Evolutionary conservation across 2,888 invertebrate species (phyloP).

Genomic region (Tipula confusa): DNA sequence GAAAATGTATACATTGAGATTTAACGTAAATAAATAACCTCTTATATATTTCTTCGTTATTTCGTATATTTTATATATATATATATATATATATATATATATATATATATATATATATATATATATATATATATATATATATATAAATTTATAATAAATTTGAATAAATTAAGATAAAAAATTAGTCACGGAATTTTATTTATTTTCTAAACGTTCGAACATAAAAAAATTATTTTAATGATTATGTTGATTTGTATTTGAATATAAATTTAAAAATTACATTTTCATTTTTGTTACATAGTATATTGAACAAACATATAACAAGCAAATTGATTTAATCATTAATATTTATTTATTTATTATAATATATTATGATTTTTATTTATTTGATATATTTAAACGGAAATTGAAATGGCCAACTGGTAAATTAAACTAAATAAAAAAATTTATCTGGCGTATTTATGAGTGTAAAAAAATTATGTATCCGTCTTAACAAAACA

Average conservation of each 20-base stretch:
- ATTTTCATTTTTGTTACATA: neutral
- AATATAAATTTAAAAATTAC: conserved; percentile 25
- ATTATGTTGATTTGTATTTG: conserved; percentile 28
- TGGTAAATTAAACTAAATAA: neutral
- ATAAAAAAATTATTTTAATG: conserved; percentile 34
- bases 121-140: conserved; percentile 8
- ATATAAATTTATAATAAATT: conserved; percentile 30
- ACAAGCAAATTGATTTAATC: conserved; percentile 12
- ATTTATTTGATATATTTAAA: neutral
- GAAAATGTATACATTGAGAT: conserved; percentile 30
- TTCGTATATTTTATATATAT: neutral
- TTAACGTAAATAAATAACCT: conserved; percentile 12
- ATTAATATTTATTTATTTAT: neutral
- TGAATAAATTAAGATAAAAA: conserved; percentile 34
- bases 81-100: conserved; percentile 29
- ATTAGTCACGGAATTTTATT: conserved; percentile 32
- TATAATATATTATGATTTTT: neutral
- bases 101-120: conserved; percentile 28
- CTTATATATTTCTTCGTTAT: neutral
- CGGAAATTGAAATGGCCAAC: neutral
- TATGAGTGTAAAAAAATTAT: neutral
- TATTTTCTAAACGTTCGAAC: conserved; percentile 32
- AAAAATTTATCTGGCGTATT: no score
- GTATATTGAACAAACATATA: neutral
- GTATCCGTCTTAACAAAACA: neutral